Evolutionary conservation across 2,888 invertebrate genomes (phyloP).

Genomic region (Heteropelma amictum): DNA sequence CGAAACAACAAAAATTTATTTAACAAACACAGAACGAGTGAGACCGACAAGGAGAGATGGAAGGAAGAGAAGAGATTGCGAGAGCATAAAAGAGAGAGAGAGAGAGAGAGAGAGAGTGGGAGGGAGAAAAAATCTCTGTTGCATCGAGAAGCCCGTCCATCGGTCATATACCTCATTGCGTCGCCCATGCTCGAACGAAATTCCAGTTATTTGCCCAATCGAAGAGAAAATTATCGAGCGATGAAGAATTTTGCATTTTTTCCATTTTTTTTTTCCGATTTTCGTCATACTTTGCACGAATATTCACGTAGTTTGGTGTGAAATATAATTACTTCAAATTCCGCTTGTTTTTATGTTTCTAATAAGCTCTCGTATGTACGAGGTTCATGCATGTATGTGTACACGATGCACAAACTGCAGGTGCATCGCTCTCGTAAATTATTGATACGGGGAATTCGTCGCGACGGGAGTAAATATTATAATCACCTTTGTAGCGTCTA

Average conservation of each 20-base stretch:
- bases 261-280: neutral
- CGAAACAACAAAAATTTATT: conserved; percentile 72
- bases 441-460: conserved; percentile 49
- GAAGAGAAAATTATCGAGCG: neutral
- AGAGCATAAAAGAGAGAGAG: conserved; percentile 58
- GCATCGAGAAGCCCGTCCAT: conserved; percentile 9
- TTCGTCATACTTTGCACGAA: no score
- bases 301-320: neutral
- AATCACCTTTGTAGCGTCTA: conserved; percentile 56
- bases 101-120: conserved; percentile 9
- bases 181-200: conserved; percentile 47
- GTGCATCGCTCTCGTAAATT: conserved; percentile 42
- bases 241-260: conserved; percentile 8
- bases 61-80: no score
- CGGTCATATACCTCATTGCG: conserved; percentile 26
- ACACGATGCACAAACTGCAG: conserved; percentile 25
- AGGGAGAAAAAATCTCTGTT: conserved; percentile 2
- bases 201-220: conserved; percentile 39
- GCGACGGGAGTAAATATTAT: conserved; percentile 45
- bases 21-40: conserved; percentile 53
- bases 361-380: conserved; percentile 10
- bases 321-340: neutral
- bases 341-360: neutral
- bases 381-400: neutral
- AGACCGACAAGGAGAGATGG: no score